Evolutionary conservation across 1,140 invertebrate species (phyloP).

Genomic region (Drosophila nikananu): DNA sequence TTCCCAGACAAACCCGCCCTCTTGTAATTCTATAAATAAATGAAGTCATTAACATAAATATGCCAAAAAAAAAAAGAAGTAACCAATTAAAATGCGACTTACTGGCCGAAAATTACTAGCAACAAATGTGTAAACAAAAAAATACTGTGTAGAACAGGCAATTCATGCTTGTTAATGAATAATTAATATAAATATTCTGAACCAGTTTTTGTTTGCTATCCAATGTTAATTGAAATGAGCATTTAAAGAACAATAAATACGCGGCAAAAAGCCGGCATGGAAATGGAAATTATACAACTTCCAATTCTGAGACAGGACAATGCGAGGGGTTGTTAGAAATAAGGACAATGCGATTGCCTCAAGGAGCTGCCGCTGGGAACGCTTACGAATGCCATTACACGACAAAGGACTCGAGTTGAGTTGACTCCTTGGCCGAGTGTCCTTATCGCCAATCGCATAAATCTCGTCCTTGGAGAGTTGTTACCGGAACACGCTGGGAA

Average conservation of each 20-base stretch:
- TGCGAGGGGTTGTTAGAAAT: conserved; percentile 8
- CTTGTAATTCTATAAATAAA: conserved; percentile 20
- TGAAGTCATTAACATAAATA: conserved; percentile 64
- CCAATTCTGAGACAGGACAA: conserved; percentile 21
- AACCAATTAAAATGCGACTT: conserved; percentile 49
- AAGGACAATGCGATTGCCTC: conserved; percentile 64
- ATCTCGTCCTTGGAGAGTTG: conserved; percentile 80
- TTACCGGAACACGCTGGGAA: conserved; percentile 59
- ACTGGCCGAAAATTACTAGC: conserved; percentile 1
- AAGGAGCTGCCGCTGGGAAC: conserved; percentile 41
- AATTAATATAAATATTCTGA: conserved; percentile 63
- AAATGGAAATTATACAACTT: conserved; percentile 28
- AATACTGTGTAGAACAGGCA: conserved; percentile 21
- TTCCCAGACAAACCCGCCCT: conserved; percentile 15
- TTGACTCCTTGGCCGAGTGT: conserved; percentile 38
- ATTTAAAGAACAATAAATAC: conserved; percentile 76
- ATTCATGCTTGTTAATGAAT: conserved; percentile 51
- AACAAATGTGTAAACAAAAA: conserved; percentile 29
- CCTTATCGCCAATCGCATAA: conserved; percentile 78
- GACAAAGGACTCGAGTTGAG: conserved; percentile 48
- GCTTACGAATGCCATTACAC: conserved; percentile 78
- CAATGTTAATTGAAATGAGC: conserved; percentile 74
- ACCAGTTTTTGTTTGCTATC: conserved; percentile 48
- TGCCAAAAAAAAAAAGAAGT: conserved; percentile 25
- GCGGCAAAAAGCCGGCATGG: conserved; percentile 21